A percentile compares a stretch with the other conserved stretches of the same genome.
Conservation (phyloP, 2,113 vertebrate genomes). For the Herpetotheres cachinnans region DNA sequence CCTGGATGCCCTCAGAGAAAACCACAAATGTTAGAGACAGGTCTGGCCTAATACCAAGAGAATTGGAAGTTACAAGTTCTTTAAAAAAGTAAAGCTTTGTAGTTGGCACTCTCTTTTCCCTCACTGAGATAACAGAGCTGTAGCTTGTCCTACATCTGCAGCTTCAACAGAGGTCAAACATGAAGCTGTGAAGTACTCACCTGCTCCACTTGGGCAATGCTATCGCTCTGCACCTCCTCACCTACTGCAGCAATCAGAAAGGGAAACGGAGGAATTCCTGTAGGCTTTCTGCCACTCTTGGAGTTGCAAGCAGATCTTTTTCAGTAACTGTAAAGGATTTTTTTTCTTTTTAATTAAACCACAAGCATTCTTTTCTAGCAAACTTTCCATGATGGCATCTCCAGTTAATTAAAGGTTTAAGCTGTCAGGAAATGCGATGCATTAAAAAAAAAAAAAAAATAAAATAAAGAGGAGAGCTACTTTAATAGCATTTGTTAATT, state of each 20-base stretch:
- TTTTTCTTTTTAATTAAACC: constrained; percentile 74
- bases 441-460: constrained; percentile 29
- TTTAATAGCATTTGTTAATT: constrained; percentile 56
- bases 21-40: not conserved
- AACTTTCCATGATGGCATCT: constrained; percentile 70
- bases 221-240: not conserved
- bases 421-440: constrained; percentile 63
- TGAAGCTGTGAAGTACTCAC: not conserved
- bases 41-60: constrained; percentile 35
- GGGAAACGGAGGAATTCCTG: constrained; percentile 34
- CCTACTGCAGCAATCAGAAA: constrained; percentile 49
- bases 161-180: not conserved
- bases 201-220: not conserved
- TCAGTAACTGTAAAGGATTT: constrained; percentile 57
- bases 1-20: constrained; percentile 5
- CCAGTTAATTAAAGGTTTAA: constrained; percentile 77
- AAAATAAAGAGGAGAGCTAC: constrained; percentile 9
- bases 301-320: constrained; percentile 65
- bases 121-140: constrained; percentile 15
- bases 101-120: constrained; percentile 6
- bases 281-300: constrained; percentile 1
- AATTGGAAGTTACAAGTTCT: constrained; percentile 31
- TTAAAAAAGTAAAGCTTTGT: not conserved
- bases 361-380: constrained; percentile 61
- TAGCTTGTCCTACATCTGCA: not conserved